Percentiles rank a stretch among this genome's conserved stretches.
Evolutionary conservation across 2,113 vertebrate genomes (phyloP).

Genomic region (Lamprotornis superbus): DNA sequence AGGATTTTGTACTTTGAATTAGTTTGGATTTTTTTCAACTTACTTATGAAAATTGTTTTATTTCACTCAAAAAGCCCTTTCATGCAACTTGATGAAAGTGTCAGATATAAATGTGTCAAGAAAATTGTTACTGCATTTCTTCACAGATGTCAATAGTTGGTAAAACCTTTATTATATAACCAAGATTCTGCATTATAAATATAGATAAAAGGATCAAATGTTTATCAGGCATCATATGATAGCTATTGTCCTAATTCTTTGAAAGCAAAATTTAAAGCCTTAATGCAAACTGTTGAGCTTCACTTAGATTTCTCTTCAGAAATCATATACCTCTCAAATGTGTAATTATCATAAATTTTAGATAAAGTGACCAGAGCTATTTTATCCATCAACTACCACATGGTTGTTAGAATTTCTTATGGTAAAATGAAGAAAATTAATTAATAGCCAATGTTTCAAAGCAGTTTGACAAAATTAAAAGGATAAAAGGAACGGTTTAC

Average conservation of each 20-base stretch:
- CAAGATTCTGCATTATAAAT: background rate
- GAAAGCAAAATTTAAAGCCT: background rate
- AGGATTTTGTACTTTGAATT: background rate
- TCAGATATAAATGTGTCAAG: background rate
- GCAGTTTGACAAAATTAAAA: background rate
- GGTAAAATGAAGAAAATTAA: background rate
- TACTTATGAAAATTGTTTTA: background rate
- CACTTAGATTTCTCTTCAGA: background rate
- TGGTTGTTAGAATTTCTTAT: background rate
- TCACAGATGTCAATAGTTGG: background rate
- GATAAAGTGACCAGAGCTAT: background rate
- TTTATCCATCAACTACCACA: background rate
- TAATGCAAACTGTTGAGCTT: background rate
- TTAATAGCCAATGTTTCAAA: background rate
- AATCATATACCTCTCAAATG: background rate
- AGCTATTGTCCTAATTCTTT: background rate
- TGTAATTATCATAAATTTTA: background rate
- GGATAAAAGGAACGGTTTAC: background rate
- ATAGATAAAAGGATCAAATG: background rate
- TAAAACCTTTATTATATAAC: background rate
- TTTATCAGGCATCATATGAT: background rate
- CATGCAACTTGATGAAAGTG: background rate
- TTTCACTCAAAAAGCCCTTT: background rate
- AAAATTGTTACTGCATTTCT: background rate
- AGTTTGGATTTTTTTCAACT: background rate